Evolutionary conservation across 2,113 vertebrate species (phyloP).

Genomic region (Ictalurus furcatus): DNA sequence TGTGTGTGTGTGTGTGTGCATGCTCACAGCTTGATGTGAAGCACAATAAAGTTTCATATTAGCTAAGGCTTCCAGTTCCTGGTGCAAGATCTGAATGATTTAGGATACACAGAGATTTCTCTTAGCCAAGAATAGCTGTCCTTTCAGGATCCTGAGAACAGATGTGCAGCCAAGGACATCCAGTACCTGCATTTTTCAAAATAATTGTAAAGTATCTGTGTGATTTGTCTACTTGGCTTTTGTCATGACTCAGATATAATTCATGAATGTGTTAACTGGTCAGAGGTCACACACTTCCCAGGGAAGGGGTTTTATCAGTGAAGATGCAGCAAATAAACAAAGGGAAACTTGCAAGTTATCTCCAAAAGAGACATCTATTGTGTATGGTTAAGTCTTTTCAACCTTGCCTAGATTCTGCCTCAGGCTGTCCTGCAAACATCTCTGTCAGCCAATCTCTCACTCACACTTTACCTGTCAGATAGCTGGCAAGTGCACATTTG

Average conservation of each 20-base stretch:
- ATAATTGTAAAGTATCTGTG: slow-evolving; percentile 14
- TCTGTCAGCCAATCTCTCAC: slow-evolving; percentile 56
- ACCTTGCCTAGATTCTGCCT: slow-evolving; percentile 40
- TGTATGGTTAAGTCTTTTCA: slow-evolving; percentile 27
- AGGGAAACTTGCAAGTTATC: not conserved
- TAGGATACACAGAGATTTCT: not conserved
- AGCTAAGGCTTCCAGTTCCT: slow-evolving; percentile 12
- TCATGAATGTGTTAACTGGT: slow-evolving; percentile 17
- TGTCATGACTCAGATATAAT: slow-evolving; percentile 5
- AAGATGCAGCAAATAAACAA: slow-evolving; percentile 7
- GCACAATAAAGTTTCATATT: slow-evolving; percentile 21
- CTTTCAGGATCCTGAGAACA: slow-evolving; percentile 33
- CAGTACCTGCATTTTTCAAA: slow-evolving; percentile 21
- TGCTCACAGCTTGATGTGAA: slow-evolving; percentile 10
- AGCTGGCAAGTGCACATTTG: slow-evolving; percentile 46
- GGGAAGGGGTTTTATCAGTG: not conserved
- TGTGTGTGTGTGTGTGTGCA: slow-evolving; percentile 14
- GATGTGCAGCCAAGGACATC: slow-evolving; percentile 28
- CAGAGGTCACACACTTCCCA: slow-evolving; percentile 9
- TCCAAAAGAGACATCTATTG: not conserved
- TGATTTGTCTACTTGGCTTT: slow-evolving; percentile 40
- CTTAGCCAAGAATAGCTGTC: slow-evolving; percentile 35
- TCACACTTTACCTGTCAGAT: slow-evolving; percentile 51
- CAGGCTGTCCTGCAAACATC: slow-evolving; percentile 26
- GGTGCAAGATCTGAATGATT: slow-evolving; percentile 3